Evolutionary conservation across 2,113 vertebrate species (phyloP).

Genomic region (Zosterops pallidus): DNA sequence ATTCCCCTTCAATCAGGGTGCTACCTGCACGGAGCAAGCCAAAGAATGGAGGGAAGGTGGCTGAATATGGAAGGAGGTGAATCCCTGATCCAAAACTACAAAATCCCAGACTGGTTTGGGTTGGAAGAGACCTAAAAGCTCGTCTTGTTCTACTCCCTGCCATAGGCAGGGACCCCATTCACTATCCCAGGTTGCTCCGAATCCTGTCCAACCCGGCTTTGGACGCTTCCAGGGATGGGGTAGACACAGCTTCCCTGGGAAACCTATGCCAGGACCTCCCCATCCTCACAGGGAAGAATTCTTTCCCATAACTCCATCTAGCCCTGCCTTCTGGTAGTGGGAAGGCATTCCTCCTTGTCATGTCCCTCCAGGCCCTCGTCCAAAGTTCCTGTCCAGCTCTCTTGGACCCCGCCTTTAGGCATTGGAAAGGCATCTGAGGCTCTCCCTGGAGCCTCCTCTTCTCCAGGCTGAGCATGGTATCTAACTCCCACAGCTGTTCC

Average conservation of each 20-base stretch:
- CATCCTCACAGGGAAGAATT: not conserved
- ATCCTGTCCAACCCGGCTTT: not conserved
- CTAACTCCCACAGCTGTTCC: not conserved
- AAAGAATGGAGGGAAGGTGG: not conserved
- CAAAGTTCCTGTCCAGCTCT: not conserved
- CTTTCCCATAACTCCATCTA: not conserved
- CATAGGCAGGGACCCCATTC: not conserved
- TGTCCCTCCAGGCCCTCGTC: not conserved
- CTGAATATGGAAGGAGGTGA: not conserved
- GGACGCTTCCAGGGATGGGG: not conserved
- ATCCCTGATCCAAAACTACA: not conserved
- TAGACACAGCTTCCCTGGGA: not conserved
- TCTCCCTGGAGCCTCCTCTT: not conserved
- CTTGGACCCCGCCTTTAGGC: not conserved
- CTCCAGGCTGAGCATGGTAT: not conserved
- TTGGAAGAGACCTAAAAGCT: not conserved
- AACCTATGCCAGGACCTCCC: not conserved
- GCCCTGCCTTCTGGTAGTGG: not conserved
- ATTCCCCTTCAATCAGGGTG: not conserved
- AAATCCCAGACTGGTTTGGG: not conserved
- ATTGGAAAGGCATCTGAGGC: not conserved
- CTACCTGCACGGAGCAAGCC: too few relatives aligned
- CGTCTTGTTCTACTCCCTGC: not conserved
- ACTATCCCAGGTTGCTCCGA: not conserved
- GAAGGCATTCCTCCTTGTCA: not conserved